These are phyloP conservation scores for Prionailurus viverrinus DNA, from an alignment of 2,113 vertebrate species.

Conservation along the genomic window DNA sequence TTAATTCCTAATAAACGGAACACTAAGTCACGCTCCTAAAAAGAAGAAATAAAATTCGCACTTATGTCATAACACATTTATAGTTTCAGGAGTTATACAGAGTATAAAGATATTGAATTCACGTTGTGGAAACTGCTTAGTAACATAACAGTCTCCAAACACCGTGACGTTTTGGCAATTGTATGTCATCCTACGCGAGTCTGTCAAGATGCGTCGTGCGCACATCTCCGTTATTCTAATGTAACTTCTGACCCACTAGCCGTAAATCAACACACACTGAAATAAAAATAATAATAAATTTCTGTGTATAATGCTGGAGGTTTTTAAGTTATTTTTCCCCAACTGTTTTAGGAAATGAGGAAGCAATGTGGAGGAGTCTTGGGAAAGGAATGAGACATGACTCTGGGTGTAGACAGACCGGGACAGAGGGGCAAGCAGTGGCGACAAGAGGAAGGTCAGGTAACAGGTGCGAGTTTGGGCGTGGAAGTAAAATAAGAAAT, in stretches of 20 bases:
- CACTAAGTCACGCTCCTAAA: background rate
- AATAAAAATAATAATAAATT: background rate
- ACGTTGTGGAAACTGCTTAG: background rate
- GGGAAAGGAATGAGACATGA: background rate
- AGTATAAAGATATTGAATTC: background rate
- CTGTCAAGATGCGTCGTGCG: background rate
- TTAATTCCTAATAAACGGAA: background rate
- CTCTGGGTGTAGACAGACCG: background rate
- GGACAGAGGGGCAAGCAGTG: background rate
- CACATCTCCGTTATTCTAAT: rapidly evolving
- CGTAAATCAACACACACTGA: background rate
- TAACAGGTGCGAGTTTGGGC: background rate
- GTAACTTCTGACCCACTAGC: background rate
- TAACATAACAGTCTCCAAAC: background rate
- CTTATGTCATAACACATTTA: background rate
- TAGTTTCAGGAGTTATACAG: background rate
- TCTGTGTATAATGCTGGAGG: background rate
- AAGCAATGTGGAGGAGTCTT: background rate
- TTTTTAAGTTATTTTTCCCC: background rate
- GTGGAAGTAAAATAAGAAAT: background rate
- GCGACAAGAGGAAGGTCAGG: background rate
- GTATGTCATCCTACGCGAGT: background rate
- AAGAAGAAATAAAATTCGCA: background rate
- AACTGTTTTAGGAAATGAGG: background rate
- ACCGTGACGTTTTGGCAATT: background rate